Conservation (phyloP, 1,140 invertebrate genomes). For the Marisa cornuarietis region DNA sequence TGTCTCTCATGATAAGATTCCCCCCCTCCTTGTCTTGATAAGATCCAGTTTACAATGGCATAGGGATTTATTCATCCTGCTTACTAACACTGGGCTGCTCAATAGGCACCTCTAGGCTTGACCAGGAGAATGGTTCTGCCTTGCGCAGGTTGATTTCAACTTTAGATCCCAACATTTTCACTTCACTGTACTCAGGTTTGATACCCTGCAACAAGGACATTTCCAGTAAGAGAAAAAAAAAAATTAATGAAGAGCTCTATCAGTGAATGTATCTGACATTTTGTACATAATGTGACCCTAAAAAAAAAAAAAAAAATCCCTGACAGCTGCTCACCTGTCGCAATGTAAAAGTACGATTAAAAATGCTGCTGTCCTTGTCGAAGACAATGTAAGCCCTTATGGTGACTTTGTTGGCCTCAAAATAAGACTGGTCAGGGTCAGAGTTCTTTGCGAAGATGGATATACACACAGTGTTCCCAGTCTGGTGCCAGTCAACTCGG, state of each 20-base stretch:
- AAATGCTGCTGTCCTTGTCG: slow-evolving; percentile 74
- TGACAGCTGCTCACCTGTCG: slow-evolving; percentile 75
- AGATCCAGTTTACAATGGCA: too few species aligned
- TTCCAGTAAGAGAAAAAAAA: too few species aligned
- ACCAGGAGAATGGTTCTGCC: slow-evolving; percentile 84
- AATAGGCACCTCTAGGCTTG: slow-evolving; percentile 37
- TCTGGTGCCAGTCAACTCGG: slow-evolving; percentile 82
- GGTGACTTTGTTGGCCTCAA: slow-evolving; percentile 87
- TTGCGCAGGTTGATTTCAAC: slow-evolving; percentile 94
- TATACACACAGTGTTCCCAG: slow-evolving; percentile 74
- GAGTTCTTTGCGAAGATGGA: slow-evolving; percentile 92
- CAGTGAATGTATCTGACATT: too few species aligned
- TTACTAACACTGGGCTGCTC: neutral
- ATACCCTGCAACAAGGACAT: slow-evolving; percentile 59
- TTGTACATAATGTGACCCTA: too few species aligned
- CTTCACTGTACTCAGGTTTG: slow-evolving; percentile 71
- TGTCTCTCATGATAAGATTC: neutral
- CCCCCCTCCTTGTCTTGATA: too few species aligned
- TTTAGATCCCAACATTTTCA: slow-evolving; percentile 89
- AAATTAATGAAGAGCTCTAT: too few species aligned
- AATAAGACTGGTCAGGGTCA: slow-evolving; percentile 76
- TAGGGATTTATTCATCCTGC: neutral
- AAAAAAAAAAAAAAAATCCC: neutral
- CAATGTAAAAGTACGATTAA: slow-evolving; percentile 84
- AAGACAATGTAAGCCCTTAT: slow-evolving; percentile 83